Conservation (phyloP, 2,888 invertebrate species). For the Drosophila formosana region DNA sequence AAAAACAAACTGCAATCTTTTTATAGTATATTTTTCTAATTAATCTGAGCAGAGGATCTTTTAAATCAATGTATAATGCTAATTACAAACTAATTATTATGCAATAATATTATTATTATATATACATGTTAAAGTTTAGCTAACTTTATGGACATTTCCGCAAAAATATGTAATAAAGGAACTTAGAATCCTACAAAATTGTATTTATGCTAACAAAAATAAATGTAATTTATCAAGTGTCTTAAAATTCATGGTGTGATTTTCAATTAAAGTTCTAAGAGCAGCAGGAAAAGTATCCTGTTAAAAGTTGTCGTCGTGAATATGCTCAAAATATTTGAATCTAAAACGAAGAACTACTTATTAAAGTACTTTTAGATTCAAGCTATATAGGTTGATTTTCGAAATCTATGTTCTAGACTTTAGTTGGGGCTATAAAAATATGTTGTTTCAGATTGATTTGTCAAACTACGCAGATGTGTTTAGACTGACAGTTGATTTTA, state of each 20-base stretch:
- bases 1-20: slow-evolving; percentile 20
- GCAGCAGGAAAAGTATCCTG: no score
- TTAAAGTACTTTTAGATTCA: no score
- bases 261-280: not conserved
- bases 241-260: slow-evolving; percentile 29
- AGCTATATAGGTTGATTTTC: no score
- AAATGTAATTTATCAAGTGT: slow-evolving; percentile 57
- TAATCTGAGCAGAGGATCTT: slow-evolving; percentile 28
- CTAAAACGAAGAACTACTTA: no score
- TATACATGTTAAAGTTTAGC: slow-evolving; percentile 8
- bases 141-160: slow-evolving; percentile 16
- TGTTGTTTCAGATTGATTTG: not conserved
- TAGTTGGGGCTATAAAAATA: not conserved
- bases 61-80: slow-evolving; percentile 29
- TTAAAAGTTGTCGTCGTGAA: no score
- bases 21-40: slow-evolving; percentile 54
- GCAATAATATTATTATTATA: slow-evolving; percentile 14
- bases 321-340: no score
- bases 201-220: slow-evolving; percentile 52
- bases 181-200: slow-evolving; percentile 23
- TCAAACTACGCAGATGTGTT: not conserved
- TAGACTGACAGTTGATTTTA: slow-evolving; percentile 1
- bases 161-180: slow-evolving; percentile 22
- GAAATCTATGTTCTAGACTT: no score
- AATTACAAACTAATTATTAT: slow-evolving; percentile 27